Evolutionary conservation across 2,888 invertebrate species (phyloP).

Genomic region (Ochropacha duplaris): DNA sequence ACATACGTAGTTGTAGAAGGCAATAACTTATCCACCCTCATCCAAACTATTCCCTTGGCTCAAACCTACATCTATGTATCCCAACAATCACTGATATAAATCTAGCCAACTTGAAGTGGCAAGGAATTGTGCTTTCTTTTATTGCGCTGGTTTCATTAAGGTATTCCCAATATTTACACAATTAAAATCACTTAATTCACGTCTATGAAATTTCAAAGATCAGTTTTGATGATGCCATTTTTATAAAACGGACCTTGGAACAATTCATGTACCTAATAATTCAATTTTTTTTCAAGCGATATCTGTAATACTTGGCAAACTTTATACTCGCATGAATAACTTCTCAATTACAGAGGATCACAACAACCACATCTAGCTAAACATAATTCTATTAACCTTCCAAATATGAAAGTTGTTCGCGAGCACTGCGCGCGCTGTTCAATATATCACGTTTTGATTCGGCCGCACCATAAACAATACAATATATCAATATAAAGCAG

Average conservation of each 20-base stretch:
- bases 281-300: no score
- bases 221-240: no score
- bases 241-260: no score
- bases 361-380: constrained; percentile 50
- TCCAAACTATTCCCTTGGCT: constrained; percentile 80
- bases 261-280: no score
- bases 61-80: constrained; percentile 70
- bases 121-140: constrained; percentile 10
- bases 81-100: constrained; percentile 33
- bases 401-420: constrained; percentile 80
- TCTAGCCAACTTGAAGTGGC: constrained; percentile 42
- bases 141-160: constrained; percentile 5
- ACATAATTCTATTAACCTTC: constrained; percentile 62
- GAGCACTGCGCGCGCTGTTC: constrained; percentile 72
- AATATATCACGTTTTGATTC: constrained; percentile 83
- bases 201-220: no score
- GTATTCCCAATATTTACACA: no score
- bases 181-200: no score
- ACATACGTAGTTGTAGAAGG: constrained; percentile 80
- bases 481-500: constrained; percentile 83
- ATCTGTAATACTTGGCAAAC: no score
- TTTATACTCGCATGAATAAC: no score
- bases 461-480: constrained; percentile 83
- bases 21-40: constrained; percentile 78
- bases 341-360: no score